Evolutionary conservation across 2,113 vertebrate species (phyloP), one percentile per base, ranked within the genome.

Genomic region (Sphaerodactylus townsendi): DNA sequence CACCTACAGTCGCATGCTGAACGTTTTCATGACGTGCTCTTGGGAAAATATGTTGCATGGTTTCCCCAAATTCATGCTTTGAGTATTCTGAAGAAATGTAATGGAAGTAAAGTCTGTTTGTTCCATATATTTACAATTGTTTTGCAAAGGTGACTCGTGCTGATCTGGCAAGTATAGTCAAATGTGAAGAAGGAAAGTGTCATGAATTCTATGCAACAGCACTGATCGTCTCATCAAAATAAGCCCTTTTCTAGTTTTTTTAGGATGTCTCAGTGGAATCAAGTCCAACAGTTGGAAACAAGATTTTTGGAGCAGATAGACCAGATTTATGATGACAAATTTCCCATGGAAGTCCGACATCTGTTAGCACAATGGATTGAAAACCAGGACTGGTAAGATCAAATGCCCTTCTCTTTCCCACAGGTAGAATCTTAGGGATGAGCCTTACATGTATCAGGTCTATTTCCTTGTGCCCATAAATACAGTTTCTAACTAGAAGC

Each of bases 241-340:
- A 56, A 13, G 17, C 10, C 83, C 83, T 65, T 81, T 90, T n/a
- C n/a, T n/a, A n/a, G 91, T 23, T 4, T 92, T 92, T 94, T 91
- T 44, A 98, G 95, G 80, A 99, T 99, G 98, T 97, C 97, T 95
- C 98, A 99, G 90, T 99, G 98, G 98, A 98, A 97, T 93, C 97
- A 98, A 93, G 97, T 99, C 83, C 98, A 99, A 91, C 98, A 98
- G 93, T 92, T 99, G 93, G 98, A 99, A 95, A 96, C 97, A 84
- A 97, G 97, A 91, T 98, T 98, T 93, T 94, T 99, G 94, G 98
- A 99, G 85, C 98, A 99, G 88, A 97, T 99, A 88, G 98, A 99
- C 90, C 98, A 98, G 80, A 97, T 99, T 90, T 99, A 99, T 0
- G 98, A 99, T 88, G 98, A 99, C 80, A 99, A 98, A 88, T 99